Evolutionary conservation across 2,113 vertebrate species (phyloP), one percentile per base, ranked within the genome.

Genomic region (Hypocryptadius cinnamomeus): DNA sequence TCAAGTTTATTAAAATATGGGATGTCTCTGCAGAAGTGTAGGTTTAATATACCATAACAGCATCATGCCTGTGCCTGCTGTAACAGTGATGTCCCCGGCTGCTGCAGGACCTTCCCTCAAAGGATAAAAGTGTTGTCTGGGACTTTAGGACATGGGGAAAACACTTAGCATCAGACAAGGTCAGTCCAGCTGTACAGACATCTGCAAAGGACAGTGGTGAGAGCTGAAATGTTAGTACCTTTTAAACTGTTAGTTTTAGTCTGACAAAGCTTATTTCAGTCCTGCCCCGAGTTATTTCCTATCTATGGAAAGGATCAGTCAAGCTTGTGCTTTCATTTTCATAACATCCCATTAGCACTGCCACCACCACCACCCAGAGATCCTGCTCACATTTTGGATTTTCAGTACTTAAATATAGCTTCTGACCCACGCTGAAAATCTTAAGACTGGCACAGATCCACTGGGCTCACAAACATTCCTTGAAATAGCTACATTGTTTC

Each of bases 221-320:
- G 37, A 79, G 31, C 70, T 77, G 31, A 73, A 87, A 6, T 79
- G 68, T 21, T 68, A 12, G 13, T 89, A 74, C 86, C 71, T 96
- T 90, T 89, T 78, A 47, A 96, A 88, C 92, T 72, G 82, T 59
- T 35, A 60, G 81, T 96, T 97, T 97, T 94, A 90, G 31, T 96
- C 73, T 96, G 95, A 96, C 72, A 82, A 63, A 92, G 79, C 78
- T 0, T 0, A 45, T 80, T 91, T 90, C 87, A 91, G 79, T 66
- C 87, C 76, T 71, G 71, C 40, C 64, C 56, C 1, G 13, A 78
- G 89, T 94, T 94, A 64, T 88, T 94, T 96, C 85, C 87, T 94
- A 61, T 92, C 93, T 85, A 8, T 95, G 94, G 93, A 95, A 96
- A 91, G 53, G 64, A 95, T 95, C 82, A 80, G 87, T 88, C 85